Percentiles rank a stretch among this genome's conserved stretches.
These are phyloP conservation scores for Hyperopisus bebe DNA, from an alignment of 2,113 vertebrate species.

Conservation along the genomic window DNA sequence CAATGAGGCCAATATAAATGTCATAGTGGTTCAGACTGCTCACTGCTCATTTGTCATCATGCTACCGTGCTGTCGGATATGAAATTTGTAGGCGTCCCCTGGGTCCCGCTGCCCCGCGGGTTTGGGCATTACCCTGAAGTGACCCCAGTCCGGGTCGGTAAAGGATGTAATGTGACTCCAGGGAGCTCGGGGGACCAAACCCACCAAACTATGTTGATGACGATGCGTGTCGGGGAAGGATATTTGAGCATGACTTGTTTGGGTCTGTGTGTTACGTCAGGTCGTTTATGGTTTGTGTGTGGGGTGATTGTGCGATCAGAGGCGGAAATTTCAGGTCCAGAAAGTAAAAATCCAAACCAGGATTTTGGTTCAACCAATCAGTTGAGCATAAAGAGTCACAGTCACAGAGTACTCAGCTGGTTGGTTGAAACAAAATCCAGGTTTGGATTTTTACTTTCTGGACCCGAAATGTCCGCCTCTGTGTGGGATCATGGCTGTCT, in stretches of 20 bases:
- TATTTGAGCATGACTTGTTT: background rate
- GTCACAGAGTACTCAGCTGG: background rate
- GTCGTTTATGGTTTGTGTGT: background rate
- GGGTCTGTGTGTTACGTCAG: background rate
- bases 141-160: background rate
- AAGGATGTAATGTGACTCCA: background rate
- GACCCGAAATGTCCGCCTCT: too few species aligned
- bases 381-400: background rate
- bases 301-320: background rate
- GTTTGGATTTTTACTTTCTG: background rate
- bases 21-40: background rate
- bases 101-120: background rate
- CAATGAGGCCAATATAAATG: background rate
- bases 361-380: background rate
- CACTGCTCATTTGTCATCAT: background rate
- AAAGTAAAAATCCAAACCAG: background rate
- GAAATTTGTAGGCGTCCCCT: background rate
- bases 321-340: background rate
- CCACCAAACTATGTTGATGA: background rate
- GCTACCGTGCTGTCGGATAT: background rate
- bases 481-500: background rate
- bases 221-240: background rate
- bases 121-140: background rate
- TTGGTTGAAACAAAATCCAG: background rate
- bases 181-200: background rate